A percentile compares a stretch with the other conserved stretches of the same genome.
These are phyloP conservation scores for Agriopis aurantiaria DNA, from an alignment of 2,888 invertebrate genomes.

Conservation along the genomic window DNA sequence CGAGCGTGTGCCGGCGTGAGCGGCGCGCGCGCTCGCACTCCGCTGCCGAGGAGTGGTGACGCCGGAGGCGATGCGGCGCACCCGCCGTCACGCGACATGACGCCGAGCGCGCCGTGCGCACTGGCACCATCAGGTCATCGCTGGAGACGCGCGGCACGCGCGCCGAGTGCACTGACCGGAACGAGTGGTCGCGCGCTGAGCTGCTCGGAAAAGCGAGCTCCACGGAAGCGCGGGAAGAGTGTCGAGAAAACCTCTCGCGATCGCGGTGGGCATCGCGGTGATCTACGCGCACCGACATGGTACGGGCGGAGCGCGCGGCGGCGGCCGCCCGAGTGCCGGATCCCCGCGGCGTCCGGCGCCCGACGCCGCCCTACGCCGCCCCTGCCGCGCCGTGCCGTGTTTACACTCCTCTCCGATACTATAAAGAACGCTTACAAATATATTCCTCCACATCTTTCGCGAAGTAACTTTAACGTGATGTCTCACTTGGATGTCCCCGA, in stretches of 20 bases:
- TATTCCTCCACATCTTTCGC: conserved; percentile 67
- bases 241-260: conserved; percentile 81
- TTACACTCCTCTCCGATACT: conserved; percentile 78
- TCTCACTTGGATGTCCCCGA: conserved; percentile 60
- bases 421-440: conserved; percentile 78
- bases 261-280: conserved; percentile 81
- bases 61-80: conserved; percentile 79
- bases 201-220: conserved; percentile 78
- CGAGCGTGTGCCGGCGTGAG: conserved; percentile 77
- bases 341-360: conserved; percentile 53
- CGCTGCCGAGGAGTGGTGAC: conserved; percentile 82
- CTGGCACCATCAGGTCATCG: conserved; percentile 82
- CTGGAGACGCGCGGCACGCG: conserved; percentile 79
- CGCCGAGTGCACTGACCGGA: conserved; percentile 80
- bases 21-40: conserved; percentile 82
- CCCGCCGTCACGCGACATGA: conserved; percentile 80
- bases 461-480: conserved; percentile 65
- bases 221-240: conserved; percentile 83
- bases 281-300: conserved; percentile 83
- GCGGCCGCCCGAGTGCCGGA: conserved; percentile 81
- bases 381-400: conserved; percentile 68
- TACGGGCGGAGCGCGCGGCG: conserved; percentile 82
- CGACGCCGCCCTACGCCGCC: conserved; percentile 46
- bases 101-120: conserved; percentile 80
- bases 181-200: conserved; percentile 78